Conservation (phyloP, 2,888 invertebrate species). For the Lasius fuliginosus region DNA sequence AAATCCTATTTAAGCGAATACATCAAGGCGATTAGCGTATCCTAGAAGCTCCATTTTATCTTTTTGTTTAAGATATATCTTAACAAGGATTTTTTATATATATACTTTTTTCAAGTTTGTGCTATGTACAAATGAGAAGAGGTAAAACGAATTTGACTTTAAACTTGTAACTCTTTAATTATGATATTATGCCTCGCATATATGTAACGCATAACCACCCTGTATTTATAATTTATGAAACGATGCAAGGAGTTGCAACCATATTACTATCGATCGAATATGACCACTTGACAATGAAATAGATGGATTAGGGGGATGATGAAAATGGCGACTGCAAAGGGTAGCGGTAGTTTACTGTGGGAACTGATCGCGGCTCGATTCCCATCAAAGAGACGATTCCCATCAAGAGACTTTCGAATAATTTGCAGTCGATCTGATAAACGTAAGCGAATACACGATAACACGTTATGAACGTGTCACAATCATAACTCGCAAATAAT, state of each 20-base stretch:
- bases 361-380: conserved; percentile 64
- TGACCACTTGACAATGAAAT: conserved; percentile 41
- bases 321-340: conserved; percentile 41
- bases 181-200: neutral
- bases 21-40: neutral
- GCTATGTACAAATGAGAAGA: neutral
- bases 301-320: conserved; percentile 53
- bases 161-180: neutral
- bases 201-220: neutral
- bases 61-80: neutral
- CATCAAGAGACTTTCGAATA: conserved; percentile 58
- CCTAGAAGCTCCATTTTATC: neutral
- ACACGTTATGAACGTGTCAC: neutral
- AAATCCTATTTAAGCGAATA: neutral
- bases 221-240: conserved; percentile 3
- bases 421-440: conserved; percentile 32
- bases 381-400: conserved; percentile 70
- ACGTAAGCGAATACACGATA: neutral
- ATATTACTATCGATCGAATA: conserved; percentile 28
- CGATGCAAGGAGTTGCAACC: conserved; percentile 11
- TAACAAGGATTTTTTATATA: neutral
- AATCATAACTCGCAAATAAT: conserved; percentile 16
- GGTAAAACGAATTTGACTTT: neutral
- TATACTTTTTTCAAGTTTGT: neutral
- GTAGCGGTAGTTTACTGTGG: conserved; percentile 64